A percentile compares a stretch with the other conserved stretches of the same genome.
phyloP scores from a whole-genome alignment of 2,888 invertebrate species.

The Cerceris ruficornis region DNA sequence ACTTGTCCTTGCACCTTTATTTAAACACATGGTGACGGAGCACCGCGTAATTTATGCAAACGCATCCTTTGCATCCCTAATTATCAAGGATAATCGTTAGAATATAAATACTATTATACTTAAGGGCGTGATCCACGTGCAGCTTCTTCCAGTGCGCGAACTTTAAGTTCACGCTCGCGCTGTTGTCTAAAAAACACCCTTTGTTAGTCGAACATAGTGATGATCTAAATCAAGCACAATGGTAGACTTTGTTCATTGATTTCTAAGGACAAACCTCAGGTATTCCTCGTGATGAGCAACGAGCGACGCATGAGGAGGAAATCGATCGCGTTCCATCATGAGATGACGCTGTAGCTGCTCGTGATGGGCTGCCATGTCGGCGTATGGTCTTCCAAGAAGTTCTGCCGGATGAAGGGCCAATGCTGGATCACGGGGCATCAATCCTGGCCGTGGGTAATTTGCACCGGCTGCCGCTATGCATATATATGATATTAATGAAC shows the following conservation, averaged over 20 bases:
- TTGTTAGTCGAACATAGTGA: constrained; percentile 60
- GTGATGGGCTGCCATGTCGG: constrained; percentile 90
- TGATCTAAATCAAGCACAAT: constrained; percentile 25
- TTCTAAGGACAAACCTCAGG: constrained; percentile 83
- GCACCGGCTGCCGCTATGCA: constrained; percentile 82
- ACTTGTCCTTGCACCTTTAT: constrained; percentile 40
- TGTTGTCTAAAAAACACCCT: constrained; percentile 86
- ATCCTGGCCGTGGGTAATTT: constrained; percentile 85
- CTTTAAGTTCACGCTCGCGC: constrained; percentile 92
- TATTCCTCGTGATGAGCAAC: constrained; percentile 87
- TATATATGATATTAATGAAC: constrained; percentile 32
- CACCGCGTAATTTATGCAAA: constrained; percentile 25
- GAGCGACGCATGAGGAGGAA: constrained; percentile 85
- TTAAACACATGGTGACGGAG: constrained; percentile 9
- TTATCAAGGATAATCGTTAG: constrained; percentile 64
- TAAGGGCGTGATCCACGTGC: constrained; percentile 87
- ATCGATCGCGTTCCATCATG: constrained; percentile 91
- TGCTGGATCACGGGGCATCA: constrained; percentile 84
- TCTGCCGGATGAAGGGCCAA: constrained; percentile 89
- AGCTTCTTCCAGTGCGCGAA: constrained; percentile 92
- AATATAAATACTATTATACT: constrained; percentile 70
- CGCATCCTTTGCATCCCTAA: constrained; percentile 58
- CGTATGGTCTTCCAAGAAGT: constrained; percentile 90
- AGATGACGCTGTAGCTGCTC: constrained; percentile 93
- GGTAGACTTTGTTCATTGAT: constrained; percentile 19